Base-by-base conservation (phyloP, 2,888 invertebrate genomes). In the Cantharis lateralis region DNA sequence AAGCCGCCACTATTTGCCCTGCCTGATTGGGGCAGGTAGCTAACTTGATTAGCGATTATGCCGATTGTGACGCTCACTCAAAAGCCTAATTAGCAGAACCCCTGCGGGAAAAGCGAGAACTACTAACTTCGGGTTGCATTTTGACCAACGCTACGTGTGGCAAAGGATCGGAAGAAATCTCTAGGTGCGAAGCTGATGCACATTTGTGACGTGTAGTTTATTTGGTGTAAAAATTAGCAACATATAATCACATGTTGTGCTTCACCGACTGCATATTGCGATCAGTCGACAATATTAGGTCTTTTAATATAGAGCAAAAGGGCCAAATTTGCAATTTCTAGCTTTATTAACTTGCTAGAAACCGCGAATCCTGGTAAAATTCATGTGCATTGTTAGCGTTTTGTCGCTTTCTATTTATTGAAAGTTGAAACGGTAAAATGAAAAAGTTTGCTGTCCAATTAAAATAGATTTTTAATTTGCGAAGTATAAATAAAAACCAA, bases 21-120 rank as follows among this genome's bases (percentile, higher is more conserved):
- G 83, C 83, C 84, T 87, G 87, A 87, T 87, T 87, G 87, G 87
- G 86, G 83, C 87, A 87, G 88, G 87, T 87, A 87, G 87, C 85
- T 88, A 88, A 88, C 86, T 88, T 88, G 88, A 88, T 88, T 88
- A 88, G 88, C 86, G 88, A 88, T 88, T 88, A 88, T 87, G 86
- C 86, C 86, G 87, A 88, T 88, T 88, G 87, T 88, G 87, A 88
- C 87, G 88, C 87, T 85, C 84, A 85, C 86, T 88, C 88, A 87
- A 88, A 88, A 87, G 87, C 85, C 85, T 88, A 88, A 88, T 88
- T 88, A 88, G 85, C 86, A 84, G 81, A 82, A 83, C 84, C 83
- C 80, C 82, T 81, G 82, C 80, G 82, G 84, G 82, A 82, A 82
- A 83, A 83, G 81, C 82, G 82, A 81, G 82, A 81, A 81, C 83